These are phyloP conservation scores for Antidorcas marsupialis DNA, from an alignment of 2,113 vertebrate species.

Conservation along the genomic window DNA sequence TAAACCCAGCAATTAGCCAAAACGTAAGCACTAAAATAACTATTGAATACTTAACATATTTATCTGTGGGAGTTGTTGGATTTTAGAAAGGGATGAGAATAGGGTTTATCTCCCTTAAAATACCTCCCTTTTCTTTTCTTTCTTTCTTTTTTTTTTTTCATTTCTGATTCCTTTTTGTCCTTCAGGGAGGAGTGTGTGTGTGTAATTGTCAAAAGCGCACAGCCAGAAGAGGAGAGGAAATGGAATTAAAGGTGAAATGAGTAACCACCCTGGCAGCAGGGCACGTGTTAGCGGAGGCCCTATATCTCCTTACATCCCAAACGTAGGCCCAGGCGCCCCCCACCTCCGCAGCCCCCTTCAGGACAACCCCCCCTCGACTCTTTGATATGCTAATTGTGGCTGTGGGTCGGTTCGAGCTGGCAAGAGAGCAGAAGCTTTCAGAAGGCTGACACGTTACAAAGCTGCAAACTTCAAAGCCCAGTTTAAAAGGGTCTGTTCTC, in stretches of 20 bases:
- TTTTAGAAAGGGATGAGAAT: not conserved
- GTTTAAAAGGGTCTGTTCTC: constrained; percentile 69
- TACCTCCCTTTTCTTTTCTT: not conserved
- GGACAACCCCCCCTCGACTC: constrained; percentile 55
- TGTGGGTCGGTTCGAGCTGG: constrained; percentile 71
- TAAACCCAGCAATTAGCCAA: constrained; percentile 51
- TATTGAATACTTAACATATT: not conserved
- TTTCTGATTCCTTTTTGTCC: constrained; percentile 2
- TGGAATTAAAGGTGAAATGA: not conserved
- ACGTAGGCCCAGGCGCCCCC: constrained; percentile 57
- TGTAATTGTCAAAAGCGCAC: not conserved
- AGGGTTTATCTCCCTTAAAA: not conserved
- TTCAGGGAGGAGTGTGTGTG: not conserved
- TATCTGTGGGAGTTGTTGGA: not conserved
- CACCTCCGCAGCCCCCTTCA: constrained; percentile 37
- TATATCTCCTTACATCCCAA: not conserved
- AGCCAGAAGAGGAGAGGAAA: constrained; percentile 3
- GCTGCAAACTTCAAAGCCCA: constrained; percentile 78
- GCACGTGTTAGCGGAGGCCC: not conserved
- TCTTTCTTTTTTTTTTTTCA: not conserved
- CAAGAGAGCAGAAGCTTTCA: constrained; percentile 70
- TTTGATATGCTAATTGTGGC: constrained; percentile 80
- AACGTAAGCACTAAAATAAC: constrained; percentile 47
- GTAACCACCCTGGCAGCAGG: not conserved
- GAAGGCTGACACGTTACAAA: constrained; percentile 74